Conservation (phyloP, 2,888 invertebrate species). For the Ormia ochracea region DNA sequence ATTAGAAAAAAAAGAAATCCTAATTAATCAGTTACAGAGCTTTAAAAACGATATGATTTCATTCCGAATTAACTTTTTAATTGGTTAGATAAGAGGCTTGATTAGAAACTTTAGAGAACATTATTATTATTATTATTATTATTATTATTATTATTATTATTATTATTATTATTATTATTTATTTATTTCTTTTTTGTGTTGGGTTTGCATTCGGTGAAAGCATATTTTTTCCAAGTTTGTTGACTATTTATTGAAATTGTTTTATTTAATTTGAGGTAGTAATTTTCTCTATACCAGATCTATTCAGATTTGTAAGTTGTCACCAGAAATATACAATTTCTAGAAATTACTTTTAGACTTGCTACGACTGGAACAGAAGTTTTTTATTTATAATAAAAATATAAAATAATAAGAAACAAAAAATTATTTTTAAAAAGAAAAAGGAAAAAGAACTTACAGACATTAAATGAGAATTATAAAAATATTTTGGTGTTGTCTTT, state of each 20-base stretch:
- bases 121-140: background rate
- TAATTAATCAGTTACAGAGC: background rate
- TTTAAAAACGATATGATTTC: conserved; percentile 26
- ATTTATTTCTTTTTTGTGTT: too few relatives aligned
- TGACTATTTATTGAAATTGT: conserved; percentile 10
- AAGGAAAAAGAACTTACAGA: too few relatives aligned
- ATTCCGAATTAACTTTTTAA: conserved; percentile 12
- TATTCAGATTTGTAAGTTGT: background rate
- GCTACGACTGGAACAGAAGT: background rate
- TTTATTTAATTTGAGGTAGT: conserved; percentile 60
- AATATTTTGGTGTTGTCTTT: conserved; percentile 8
- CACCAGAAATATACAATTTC: background rate
- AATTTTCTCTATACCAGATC: background rate
- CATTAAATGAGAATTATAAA: conserved; percentile 10
- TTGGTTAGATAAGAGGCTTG: background rate
- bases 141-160: too few relatives aligned
- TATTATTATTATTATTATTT: too few relatives aligned
- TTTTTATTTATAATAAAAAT: conserved; percentile 27
- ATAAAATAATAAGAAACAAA: background rate
- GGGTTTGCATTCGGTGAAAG: background rate
- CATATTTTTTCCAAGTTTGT: background rate
- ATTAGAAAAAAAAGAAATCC: background rate
- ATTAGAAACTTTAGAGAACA: background rate
- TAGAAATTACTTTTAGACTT: background rate
- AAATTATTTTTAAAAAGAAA: background rate